These are phyloP conservation scores for Melieria omissa DNA, from an alignment of 2,888 invertebrate genomes.

Conservation along the genomic window DNA sequence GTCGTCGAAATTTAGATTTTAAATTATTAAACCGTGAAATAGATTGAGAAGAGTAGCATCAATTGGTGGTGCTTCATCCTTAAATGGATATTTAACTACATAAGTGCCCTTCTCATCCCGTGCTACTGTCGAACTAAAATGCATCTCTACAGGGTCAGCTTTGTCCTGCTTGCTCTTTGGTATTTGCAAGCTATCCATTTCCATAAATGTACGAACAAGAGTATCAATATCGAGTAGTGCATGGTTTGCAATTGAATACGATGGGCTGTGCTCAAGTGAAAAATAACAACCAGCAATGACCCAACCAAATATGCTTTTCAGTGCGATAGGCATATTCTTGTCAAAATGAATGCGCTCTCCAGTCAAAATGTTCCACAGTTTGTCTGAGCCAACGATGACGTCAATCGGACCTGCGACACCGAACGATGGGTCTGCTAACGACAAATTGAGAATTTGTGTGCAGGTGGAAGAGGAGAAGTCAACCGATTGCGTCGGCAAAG, in stretches of 20 bases:
- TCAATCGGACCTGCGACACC: constrained; percentile 37
- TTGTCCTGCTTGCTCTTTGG: constrained; percentile 1
- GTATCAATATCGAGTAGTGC: constrained; percentile 29
- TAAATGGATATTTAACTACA: constrained; percentile 38
- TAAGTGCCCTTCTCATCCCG: constrained; percentile 33
- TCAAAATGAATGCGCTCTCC: constrained; percentile 29
- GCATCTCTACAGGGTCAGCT: constrained; percentile 32
- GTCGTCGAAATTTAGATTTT: constrained; percentile 32
- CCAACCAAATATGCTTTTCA: constrained; percentile 42
- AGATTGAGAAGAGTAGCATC: constrained; percentile 17
- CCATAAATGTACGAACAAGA: constrained; percentile 31
- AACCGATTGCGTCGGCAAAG: constrained; percentile 19
- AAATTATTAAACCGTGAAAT: constrained; percentile 34
- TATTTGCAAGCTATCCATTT: constrained; percentile 27
- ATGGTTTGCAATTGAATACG: constrained; percentile 18
- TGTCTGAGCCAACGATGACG: constrained; percentile 38
- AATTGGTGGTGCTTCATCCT: constrained; percentile 27
- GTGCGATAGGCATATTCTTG: constrained; percentile 23
- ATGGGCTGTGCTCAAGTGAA: constrained; percentile 2
- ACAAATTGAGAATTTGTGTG: constrained; percentile 23
- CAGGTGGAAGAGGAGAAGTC: constrained; percentile 21
- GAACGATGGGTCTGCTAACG: constrained; percentile 40
- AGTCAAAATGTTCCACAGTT: constrained; percentile 33
- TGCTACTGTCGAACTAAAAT: constrained; percentile 33
- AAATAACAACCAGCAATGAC: constrained; percentile 31